Evolutionary conservation across 2,888 invertebrate genomes (phyloP).

Genomic region (Polydrusus cervinus): DNA sequence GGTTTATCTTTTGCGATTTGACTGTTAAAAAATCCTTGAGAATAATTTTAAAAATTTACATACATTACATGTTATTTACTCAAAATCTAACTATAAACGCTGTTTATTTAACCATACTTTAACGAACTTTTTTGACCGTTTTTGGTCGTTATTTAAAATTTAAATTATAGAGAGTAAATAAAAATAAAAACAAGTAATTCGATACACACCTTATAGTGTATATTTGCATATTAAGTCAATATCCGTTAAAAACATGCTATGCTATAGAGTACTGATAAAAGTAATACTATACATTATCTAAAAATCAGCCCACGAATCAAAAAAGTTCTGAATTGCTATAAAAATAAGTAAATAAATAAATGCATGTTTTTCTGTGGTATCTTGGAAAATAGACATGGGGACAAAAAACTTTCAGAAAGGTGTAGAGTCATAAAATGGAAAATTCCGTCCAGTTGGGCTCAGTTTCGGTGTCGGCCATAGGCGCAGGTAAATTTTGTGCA

Average conservation of each 20-base stretch:
- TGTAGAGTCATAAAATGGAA: too few species aligned
- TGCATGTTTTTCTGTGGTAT: too few species aligned
- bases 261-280: neutral
- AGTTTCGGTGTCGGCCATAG: too few species aligned
- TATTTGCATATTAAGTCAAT: slow-evolving; percentile 33
- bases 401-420: too few species aligned
- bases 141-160: slow-evolving; percentile 41
- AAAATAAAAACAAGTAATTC: slow-evolving; percentile 32
- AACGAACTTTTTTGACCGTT: slow-evolving; percentile 38
- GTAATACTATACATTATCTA: too few species aligned
- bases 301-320: too few species aligned
- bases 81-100: neutral
- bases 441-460: too few species aligned
- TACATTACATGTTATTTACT: slow-evolving; percentile 15
- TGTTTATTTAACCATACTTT: neutral
- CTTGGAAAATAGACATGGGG: too few species aligned
- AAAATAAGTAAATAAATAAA: too few species aligned
- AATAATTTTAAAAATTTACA: slow-evolving; percentile 18
- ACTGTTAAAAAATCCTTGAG: slow-evolving; percentile 15
- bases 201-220: slow-evolving; percentile 25
- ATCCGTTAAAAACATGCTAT: neutral
- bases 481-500: too few species aligned
- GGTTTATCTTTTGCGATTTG: neutral
- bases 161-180: slow-evolving; percentile 37
- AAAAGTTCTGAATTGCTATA: too few species aligned